Base-by-base conservation (phyloP, 2,797 vertebrate genomes). In the Menidia menidia region DNA sequence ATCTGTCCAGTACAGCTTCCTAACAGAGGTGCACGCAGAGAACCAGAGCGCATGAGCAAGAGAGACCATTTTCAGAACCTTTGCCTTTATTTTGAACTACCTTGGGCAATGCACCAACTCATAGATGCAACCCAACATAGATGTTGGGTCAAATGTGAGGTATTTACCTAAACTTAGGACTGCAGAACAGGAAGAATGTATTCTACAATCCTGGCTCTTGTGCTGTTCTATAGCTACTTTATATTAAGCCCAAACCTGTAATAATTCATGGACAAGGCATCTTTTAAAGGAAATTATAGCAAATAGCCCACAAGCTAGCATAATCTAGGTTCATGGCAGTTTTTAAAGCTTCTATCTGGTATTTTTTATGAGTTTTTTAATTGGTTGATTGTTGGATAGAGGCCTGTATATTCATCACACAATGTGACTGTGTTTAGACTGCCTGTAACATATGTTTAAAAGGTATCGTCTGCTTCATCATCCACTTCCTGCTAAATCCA, bases 1-100 rank as follows among this genome's bases (percentile, higher is more conserved):
- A 0, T 98, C 98, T 0, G 96, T 98, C 98, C 98, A 99, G 90
- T 97, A 99, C 5, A 99, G 93, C 77, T 99, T 99, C 73, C 98
- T 99, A 74, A n/a, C 68, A 60, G 58, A 69, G 25, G 33, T 4
- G 32, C 11, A 60, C 41, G 63, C 15, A 64, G 16, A 63, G 8
- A 62, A 52, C 60, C 15, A 55, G 15, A 1, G 18, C 1, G 16
- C 31, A 18, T 2, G 5, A 33, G 32, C 25, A 48, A 32, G 53
- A 42, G 11, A 56, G 45, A 56, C 11, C 63, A 52, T 25, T 55
- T 41, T 45, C 44, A 65, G 30, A 9, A 4, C 42, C 32, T 64
- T 10, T 18, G 7, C 31, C 44, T 64, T 30, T 39, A 39, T 10
- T 10, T 2, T 39, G 35, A 39, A 13, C 15, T 68, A 63, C 54